Conservation (phyloP, 2,113 vertebrate species). For the Callionymus lyra region DNA sequence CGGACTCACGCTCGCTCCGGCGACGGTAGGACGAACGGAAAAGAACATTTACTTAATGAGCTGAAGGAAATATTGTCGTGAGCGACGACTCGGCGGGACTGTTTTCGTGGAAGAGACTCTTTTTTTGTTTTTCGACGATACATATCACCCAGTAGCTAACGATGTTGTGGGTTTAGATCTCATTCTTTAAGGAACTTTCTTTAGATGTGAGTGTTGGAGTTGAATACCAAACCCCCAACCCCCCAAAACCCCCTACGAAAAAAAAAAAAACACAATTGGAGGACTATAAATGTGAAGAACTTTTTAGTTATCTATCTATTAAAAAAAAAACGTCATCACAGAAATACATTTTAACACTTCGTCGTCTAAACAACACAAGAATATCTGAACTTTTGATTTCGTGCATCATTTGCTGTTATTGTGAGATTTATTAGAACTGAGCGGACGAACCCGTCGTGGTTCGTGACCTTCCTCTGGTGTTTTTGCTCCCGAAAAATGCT, state of each 20-base stretch:
- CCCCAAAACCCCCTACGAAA: neutral
- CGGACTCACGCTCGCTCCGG: conserved; percentile 1
- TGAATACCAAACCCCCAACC: neutral
- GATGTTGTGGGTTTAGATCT: conserved; percentile 30
- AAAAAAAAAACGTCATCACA: too few species aligned
- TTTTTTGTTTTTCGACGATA: conserved; percentile 3
- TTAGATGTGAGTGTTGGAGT: neutral
- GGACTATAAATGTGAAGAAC: conserved; percentile 9
- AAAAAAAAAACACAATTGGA: conserved; percentile 8
- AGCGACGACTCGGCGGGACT: too few species aligned
- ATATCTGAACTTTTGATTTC: neutral
- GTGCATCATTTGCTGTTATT: conserved; percentile 16
- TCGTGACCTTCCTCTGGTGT: conserved; percentile 19
- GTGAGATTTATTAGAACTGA: conserved; percentile 17
- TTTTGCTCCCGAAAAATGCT: conserved; percentile 32
- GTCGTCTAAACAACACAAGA: too few species aligned
- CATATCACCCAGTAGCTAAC: conserved; percentile 33
- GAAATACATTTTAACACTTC: too few species aligned
- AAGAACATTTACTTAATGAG: conserved; percentile 7
- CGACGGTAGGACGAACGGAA: conserved; percentile 3
- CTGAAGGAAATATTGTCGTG: neutral
- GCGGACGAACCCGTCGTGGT: conserved; percentile 11
- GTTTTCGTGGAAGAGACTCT: too few species aligned
- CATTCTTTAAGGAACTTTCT: conserved; percentile 13
- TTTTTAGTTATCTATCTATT: neutral